phyloP scores from a whole-genome alignment of 2,888 invertebrate species.

The Candidula unifasciata region DNA sequence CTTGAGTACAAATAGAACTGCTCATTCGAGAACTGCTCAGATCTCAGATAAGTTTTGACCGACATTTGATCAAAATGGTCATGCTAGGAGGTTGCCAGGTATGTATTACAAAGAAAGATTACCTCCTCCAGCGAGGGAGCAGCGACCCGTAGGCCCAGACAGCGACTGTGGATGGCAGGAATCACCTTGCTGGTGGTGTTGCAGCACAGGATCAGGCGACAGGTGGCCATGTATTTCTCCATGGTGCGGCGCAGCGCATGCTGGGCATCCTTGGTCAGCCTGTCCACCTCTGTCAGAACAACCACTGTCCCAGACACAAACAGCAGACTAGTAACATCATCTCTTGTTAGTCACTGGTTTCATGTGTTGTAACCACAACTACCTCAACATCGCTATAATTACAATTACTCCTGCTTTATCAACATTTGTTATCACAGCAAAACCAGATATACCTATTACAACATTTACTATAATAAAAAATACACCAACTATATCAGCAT shows the following conservation, averaged over 20 bases:
- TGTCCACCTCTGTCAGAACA: slow-evolving; percentile 95
- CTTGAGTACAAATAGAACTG: too few relatives aligned
- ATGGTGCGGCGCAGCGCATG: slow-evolving; percentile 98
- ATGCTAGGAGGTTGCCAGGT: too few relatives aligned
- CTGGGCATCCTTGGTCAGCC: slow-evolving; percentile 96
- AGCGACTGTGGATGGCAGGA: slow-evolving; percentile 97
- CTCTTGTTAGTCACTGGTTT: too few relatives aligned
- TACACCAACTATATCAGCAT: too few relatives aligned
- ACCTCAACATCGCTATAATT: background rate
- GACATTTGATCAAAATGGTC: too few relatives aligned
- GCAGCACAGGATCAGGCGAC: slow-evolving; percentile 94
- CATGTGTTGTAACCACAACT: background rate
- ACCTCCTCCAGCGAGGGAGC: slow-evolving; percentile 91
- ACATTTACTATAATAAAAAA: too few relatives aligned
- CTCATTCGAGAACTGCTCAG: too few relatives aligned
- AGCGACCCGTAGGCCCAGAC: slow-evolving; percentile 92
- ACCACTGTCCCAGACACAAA: slow-evolving; percentile 84
- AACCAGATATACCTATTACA: too few relatives aligned
- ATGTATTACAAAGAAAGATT: background rate
- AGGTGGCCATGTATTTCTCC: slow-evolving; percentile 98
- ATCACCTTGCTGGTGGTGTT: slow-evolving; percentile 95
- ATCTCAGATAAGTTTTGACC: too few relatives aligned
- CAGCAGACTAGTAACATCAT: background rate
- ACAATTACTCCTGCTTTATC: background rate
- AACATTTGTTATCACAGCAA: too few relatives aligned